A percentile compares a stretch with the other conserved stretches of the same genome.
Evolutionary conservation across 2,113 vertebrate species (phyloP).

Genomic region (Actenoides hombroni): DNA sequence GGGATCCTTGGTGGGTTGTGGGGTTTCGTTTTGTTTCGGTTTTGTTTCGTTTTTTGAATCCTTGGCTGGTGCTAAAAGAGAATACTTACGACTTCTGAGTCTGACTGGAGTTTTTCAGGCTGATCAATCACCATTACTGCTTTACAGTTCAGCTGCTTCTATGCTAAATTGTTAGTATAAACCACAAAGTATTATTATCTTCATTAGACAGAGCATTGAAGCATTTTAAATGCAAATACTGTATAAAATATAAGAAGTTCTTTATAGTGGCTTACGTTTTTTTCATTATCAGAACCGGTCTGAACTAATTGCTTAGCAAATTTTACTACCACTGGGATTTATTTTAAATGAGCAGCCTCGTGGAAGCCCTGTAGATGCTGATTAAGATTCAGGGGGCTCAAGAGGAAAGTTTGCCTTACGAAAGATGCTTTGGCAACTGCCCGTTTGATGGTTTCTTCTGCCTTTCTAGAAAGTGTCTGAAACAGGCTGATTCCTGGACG

Average conservation of each 20-base stretch:
- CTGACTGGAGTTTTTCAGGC: constrained; percentile 20
- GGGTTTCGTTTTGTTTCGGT: background rate
- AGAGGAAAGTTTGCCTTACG: background rate
- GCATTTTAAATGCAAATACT: constrained; percentile 54
- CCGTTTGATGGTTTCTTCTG: background rate
- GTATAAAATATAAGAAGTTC: constrained; percentile 46
- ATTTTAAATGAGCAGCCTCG: background rate
- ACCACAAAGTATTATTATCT: constrained; percentile 11
- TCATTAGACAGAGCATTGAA: constrained; percentile 38
- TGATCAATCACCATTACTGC: constrained; percentile 21
- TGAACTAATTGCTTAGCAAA: constrained; percentile 39
- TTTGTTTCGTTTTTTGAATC: background rate
- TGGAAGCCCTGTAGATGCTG: background rate
- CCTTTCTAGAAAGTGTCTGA: background rate
- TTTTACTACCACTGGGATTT: constrained; percentile 17
- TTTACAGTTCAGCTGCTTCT: constrained; percentile 53
- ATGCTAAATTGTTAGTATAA: constrained; percentile 3
- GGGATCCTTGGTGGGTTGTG: constrained; percentile 2
- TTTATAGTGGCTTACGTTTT: constrained; percentile 12
- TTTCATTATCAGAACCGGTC: constrained; percentile 31
- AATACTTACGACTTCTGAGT: constrained; percentile 24
- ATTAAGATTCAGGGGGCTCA: background rate
- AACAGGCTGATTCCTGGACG: background rate
- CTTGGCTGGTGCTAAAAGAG: background rate
- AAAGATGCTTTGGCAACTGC: background rate